These are phyloP conservation scores for Philopotamus ludificatus DNA, from an alignment of 1,140 invertebrate genomes.

Conservation along the genomic window DNA sequence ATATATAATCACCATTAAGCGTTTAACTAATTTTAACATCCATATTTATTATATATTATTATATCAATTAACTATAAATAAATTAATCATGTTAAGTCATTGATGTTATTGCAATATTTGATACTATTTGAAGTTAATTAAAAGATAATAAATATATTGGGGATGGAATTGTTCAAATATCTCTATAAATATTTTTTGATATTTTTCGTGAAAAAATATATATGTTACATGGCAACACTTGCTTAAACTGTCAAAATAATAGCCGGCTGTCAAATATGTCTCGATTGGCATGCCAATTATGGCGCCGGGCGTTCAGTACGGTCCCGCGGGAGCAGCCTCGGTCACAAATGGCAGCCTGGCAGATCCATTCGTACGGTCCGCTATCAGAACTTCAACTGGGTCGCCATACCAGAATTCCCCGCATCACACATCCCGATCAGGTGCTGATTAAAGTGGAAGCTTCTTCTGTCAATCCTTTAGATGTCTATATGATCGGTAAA, in stretches of 20 bases:
- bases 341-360: constrained; percentile 69
- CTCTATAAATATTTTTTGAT: not conserved
- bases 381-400: constrained; percentile 65
- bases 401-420: constrained; percentile 62
- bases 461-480: constrained; percentile 89
- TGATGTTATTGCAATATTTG: too few relatives aligned
- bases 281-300: not conserved
- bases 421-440: constrained; percentile 68
- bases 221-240: not conserved
- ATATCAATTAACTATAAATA: too few relatives aligned
- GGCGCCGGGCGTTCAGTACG: not conserved
- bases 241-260: not conserved
- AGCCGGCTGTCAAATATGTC: not conserved
- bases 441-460: constrained; percentile 78
- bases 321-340: not conserved
- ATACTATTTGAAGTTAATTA: too few relatives aligned
- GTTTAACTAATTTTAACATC: too few relatives aligned
- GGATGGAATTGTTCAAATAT: too few relatives aligned
- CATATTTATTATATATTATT: too few relatives aligned
- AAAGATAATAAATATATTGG: too few relatives aligned
- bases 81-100: too few relatives aligned
- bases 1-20: too few relatives aligned
- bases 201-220: not conserved
- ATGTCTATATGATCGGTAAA: constrained; percentile 79
- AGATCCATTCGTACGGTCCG: constrained; percentile 73